Evolutionary conservation across 2,797 vertebrate species (phyloP).

Genomic region (Enteromius afrohamiltoni): DNA sequence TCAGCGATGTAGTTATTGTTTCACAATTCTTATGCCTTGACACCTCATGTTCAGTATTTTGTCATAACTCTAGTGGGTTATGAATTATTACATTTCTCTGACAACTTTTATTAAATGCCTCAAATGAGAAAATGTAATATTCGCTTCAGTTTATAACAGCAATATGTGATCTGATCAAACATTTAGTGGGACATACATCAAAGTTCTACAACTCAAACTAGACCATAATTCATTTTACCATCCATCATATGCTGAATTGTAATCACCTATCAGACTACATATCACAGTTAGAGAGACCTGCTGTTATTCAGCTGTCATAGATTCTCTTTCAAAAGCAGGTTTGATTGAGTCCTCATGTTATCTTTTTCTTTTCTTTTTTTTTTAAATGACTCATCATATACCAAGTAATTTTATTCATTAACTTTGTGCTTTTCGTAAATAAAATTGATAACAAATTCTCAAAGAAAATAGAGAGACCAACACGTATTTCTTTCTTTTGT

Average conservation of each 20-base stretch:
- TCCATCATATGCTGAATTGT: constrained; percentile 35
- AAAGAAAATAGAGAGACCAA: background rate
- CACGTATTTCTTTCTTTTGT: background rate
- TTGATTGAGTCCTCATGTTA: background rate
- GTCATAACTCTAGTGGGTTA: constrained; percentile 38
- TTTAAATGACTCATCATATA: background rate
- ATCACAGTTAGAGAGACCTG: constrained; percentile 19
- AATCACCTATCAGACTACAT: constrained; percentile 20
- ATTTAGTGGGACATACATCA: constrained; percentile 34
- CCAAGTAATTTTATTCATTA: background rate
- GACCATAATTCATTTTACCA: constrained; percentile 27
- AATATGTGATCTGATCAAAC: constrained; percentile 36
- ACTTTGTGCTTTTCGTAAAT: background rate
- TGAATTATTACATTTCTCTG: constrained; percentile 42
- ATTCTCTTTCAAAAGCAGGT: constrained; percentile 6
- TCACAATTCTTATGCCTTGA: constrained; percentile 18
- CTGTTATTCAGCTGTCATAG: constrained; percentile 8
- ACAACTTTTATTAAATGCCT: constrained; percentile 49
- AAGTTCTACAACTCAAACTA: constrained; percentile 28
- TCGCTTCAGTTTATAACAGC: constrained; percentile 26
- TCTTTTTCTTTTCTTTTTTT: background rate
- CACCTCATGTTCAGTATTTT: constrained; percentile 39
- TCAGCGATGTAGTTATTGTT: constrained; percentile 34
- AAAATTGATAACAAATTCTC: background rate
- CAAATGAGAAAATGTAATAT: constrained; percentile 46